phyloP scores from a whole-genome alignment of 2,888 invertebrate species.

The Syrphus vitripennis region DNA sequence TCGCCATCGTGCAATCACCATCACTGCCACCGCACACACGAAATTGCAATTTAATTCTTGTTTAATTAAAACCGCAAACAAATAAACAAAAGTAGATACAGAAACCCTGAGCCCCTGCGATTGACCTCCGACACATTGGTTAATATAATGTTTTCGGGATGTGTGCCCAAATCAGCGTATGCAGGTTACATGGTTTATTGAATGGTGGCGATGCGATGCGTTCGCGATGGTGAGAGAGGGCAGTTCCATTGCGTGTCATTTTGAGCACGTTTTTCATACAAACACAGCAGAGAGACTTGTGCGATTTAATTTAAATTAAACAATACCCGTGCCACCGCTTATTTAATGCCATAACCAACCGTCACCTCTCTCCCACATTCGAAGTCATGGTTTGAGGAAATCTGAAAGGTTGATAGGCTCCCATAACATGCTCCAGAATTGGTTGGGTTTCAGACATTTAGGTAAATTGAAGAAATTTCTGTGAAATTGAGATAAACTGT shows the following conservation, averaged over 20 bases:
- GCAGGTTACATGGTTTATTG: constrained; percentile 46
- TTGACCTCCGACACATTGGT: constrained; percentile 60
- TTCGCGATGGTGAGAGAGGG: not conserved
- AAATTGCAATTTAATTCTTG: constrained; percentile 66
- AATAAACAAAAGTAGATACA: constrained; percentile 63
- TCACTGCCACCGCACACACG: constrained; percentile 38
- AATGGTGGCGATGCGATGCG: not conserved
- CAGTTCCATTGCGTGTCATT: constrained; percentile 14
- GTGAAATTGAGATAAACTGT: constrained; percentile 31
- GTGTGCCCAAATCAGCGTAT: constrained; percentile 14
- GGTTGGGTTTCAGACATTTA: not conserved
- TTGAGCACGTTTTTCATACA: constrained; percentile 26
- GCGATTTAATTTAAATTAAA: constrained; percentile 65
- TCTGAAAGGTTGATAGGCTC: constrained; percentile 14
- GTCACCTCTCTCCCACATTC: not conserved
- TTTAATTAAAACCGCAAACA: constrained; percentile 68
- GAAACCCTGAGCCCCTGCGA: constrained; percentile 10
- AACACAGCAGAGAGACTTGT: not conserved
- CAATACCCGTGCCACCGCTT: constrained; percentile 26
- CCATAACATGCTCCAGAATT: not conserved
- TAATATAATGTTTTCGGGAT: constrained; percentile 37
- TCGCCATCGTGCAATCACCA: not conserved
- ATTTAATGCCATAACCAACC: constrained; percentile 8
- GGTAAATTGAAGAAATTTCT: not conserved
- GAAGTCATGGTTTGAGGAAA: constrained; percentile 7